Percentiles rank a stretch among this genome's conserved stretches.
These are phyloP conservation scores for Cephus pygmeus DNA, from an alignment of 2,888 invertebrate species.

Conservation along the genomic window DNA sequence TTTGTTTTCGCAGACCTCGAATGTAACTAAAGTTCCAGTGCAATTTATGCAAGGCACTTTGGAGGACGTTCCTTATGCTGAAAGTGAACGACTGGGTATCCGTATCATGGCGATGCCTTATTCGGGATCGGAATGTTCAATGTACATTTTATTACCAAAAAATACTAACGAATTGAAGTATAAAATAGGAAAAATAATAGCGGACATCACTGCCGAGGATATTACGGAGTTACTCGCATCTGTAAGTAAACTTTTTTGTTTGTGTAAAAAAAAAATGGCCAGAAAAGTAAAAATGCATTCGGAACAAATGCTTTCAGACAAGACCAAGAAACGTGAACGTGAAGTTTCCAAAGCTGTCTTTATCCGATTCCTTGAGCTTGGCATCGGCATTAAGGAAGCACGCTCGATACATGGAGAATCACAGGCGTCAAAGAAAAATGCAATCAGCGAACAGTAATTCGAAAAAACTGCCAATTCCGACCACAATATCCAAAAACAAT, in stretches of 20 bases:
- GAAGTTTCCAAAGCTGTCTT: slow-evolving; percentile 17
- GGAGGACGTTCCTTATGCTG: slow-evolving; percentile 55
- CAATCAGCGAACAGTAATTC: too few species aligned
- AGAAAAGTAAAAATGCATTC: not conserved
- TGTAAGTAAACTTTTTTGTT: slow-evolving; percentile 19
- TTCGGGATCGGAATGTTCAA: slow-evolving; percentile 60
- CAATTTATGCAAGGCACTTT: slow-evolving; percentile 56
- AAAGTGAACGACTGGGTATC: slow-evolving; percentile 53
- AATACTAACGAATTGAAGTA: slow-evolving; percentile 44
- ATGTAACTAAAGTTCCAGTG: slow-evolving; percentile 38
- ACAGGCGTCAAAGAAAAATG: too few species aligned
- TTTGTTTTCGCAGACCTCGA: not conserved
- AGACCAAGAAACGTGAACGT: slow-evolving; percentile 16
- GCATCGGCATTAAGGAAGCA: not conserved
- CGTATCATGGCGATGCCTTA: slow-evolving; percentile 66
- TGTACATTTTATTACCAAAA: slow-evolving; percentile 67
- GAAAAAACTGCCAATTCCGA: too few species aligned
- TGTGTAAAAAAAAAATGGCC: not conserved
- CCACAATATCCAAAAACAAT: too few species aligned
- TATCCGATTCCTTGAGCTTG: slow-evolving; percentile 15
- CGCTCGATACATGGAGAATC: too few species aligned
- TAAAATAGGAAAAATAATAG: slow-evolving; percentile 50
- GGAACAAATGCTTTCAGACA: slow-evolving; percentile 4
- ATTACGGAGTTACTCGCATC: slow-evolving; percentile 41
- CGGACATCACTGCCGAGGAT: slow-evolving; percentile 41